phyloP scores from a whole-genome alignment of 2,888 invertebrate genomes.

The Ochropleura leucogaster region DNA sequence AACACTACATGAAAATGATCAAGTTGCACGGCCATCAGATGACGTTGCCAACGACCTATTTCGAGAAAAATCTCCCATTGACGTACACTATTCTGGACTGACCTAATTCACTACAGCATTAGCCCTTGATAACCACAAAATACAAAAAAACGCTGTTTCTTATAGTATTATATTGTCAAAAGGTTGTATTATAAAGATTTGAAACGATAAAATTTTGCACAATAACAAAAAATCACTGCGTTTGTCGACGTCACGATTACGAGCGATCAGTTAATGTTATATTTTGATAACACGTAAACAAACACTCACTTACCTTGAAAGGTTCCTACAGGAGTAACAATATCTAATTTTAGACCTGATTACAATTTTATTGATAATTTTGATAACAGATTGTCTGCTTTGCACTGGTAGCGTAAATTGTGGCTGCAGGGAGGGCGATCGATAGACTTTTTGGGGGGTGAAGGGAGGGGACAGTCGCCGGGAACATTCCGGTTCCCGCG shows the following conservation, averaged over 20 bases:
- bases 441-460: slow-evolving; percentile 79
- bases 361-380: slow-evolving; percentile 75
- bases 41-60: slow-evolving; percentile 79
- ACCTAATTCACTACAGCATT: slow-evolving; percentile 63
- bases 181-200: background rate
- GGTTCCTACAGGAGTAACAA: slow-evolving; percentile 58
- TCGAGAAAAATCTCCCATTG: slow-evolving; percentile 74
- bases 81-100: slow-evolving; percentile 66
- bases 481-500: slow-evolving; percentile 73
- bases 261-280: slow-evolving; percentile 72
- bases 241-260: slow-evolving; percentile 81
- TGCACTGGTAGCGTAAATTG: slow-evolving; percentile 83
- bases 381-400: slow-evolving; percentile 77
- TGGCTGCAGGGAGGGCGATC: slow-evolving; percentile 78
- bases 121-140: slow-evolving; percentile 6
- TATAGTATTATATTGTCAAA: background rate
- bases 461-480: slow-evolving; percentile 64
- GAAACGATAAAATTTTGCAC: slow-evolving; percentile 49
- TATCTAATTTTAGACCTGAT: slow-evolving; percentile 76
- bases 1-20: slow-evolving; percentile 54
- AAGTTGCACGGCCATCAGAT: slow-evolving; percentile 64
- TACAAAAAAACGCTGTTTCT: background rate
- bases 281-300: slow-evolving; percentile 47
- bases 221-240: slow-evolving; percentile 69
- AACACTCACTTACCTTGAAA: slow-evolving; percentile 77